Base-by-base conservation (phyloP, 2,888 invertebrate species). In the Parthenolecanium corni region DNA sequence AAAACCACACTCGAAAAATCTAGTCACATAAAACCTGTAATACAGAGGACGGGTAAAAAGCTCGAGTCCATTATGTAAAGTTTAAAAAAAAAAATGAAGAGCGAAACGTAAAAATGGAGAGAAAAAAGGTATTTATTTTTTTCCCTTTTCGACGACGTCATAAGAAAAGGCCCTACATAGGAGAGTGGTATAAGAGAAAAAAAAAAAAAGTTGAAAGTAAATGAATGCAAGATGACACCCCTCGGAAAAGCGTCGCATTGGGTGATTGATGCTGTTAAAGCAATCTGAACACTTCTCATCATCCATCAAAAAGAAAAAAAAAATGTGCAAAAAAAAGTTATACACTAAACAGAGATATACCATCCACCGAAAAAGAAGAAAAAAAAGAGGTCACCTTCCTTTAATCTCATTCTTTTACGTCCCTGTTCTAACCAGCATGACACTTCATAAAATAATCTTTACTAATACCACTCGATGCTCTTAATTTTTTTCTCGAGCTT, bases 181-280 rank as follows among this genome's bases (percentile, higher is more conserved):
- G n/a, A 42, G 14, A 18, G n/a, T 11, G 36, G 23, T n/a, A n/a
- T n/a, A 3, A 21, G 40, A 18, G 21, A 40, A 53, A 40, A 11
- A 5, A 24, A 18, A 36, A 44, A 57, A 24, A 31, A 42, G 44
- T 20, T 42, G 25, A 44, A 46, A 57, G 46, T 57, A 57, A 57
- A 57, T 57, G 57, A 57, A 57, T 57, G 57, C 57, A 57, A 57
- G 57, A 57, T 57, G 57, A 57, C 57, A 57, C 46, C 57, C 57
- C 44, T 57, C 14, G 44, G 57, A 57, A 57, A 57, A 57, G 57
- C 57, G 44, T 44, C 46, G 25, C 42, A 57, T 44, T 9, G 57
- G 44, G 57, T 57, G 57, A 57, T 57, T 57, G 57, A 57, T 57
- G 57, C 57, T 57, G 57, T 57, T 57, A 57, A 57, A 57, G 57